Percentiles rank a stretch among this genome's conserved stretches.
Conservation (phyloP, 23 tunicate species). For the Phallusia fumigata region DNA sequence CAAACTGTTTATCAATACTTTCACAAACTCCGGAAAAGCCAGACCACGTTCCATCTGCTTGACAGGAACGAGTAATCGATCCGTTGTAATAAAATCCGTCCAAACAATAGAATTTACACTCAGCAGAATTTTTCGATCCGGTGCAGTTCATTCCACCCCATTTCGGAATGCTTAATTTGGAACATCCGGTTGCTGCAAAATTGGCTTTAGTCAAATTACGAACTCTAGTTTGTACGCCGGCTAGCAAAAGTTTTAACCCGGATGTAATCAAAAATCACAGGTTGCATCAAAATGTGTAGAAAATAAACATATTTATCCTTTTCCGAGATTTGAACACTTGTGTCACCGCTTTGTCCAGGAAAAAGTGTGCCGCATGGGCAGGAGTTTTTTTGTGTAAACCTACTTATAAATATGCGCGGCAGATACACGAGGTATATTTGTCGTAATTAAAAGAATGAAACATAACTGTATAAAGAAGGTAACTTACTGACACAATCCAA, state of each 20-base stretch:
- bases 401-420: too few relatives aligned
- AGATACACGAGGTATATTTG: too few relatives aligned
- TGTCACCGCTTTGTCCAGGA: too few relatives aligned
- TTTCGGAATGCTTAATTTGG: background rate
- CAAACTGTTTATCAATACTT: too few relatives aligned
- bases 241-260: too few relatives aligned
- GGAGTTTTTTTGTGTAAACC: too few relatives aligned
- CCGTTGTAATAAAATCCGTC: slow-evolving; percentile 1
- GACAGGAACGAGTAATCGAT: background rate
- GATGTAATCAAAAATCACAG: too few relatives aligned
- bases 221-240: background rate
- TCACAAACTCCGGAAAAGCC: background rate
- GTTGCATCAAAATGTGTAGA: too few relatives aligned
- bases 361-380: too few relatives aligned
- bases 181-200: background rate
- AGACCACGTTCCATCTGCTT: slow-evolving; percentile 27
- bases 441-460: too few relatives aligned
- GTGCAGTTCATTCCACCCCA: slow-evolving; percentile 16
- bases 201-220: background rate
- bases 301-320: too few relatives aligned
- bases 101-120: slow-evolving; percentile 1
- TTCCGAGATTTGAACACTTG: too few relatives aligned
- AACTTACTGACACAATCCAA: background rate
- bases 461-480: background rate
- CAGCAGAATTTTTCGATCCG: background rate